Conservation (phyloP, 2,797 vertebrate species). For the Platyrinchus mystaceus region DNA sequence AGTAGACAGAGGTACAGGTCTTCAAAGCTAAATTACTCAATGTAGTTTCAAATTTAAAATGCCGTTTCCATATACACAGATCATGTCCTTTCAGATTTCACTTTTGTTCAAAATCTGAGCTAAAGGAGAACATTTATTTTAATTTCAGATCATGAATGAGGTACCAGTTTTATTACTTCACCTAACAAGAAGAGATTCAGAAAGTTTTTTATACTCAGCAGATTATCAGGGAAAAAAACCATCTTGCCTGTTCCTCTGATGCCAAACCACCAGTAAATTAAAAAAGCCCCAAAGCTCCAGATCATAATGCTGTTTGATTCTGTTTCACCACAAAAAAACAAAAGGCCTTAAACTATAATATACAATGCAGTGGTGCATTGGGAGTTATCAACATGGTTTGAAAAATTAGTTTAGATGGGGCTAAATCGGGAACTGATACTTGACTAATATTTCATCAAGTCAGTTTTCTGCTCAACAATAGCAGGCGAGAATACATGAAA, state of each 20-base stretch:
- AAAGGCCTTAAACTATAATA: neutral
- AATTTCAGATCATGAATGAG: neutral
- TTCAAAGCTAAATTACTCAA: neutral
- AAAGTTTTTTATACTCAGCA: neutral
- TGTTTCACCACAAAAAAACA: neutral
- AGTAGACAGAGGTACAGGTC: neutral
- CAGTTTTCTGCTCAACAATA: slow-evolving; percentile 1
- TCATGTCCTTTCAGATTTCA: neutral
- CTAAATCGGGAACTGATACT: slow-evolving; percentile 7
- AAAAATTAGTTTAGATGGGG: slow-evolving; percentile 35
- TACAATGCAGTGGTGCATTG: neutral
- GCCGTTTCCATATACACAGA: neutral
- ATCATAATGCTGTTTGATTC: neutral
- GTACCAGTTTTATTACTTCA: neutral
- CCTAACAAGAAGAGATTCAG: neutral
- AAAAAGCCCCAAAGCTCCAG: neutral
- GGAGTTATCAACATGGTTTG: neutral
- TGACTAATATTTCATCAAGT: slow-evolving; percentile 5
- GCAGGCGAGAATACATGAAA: neutral
- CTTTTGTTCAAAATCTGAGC: neutral
- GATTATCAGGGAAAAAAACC: neutral
- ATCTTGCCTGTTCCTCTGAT: neutral
- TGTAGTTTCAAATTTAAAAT: neutral
- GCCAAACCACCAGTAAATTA: neutral
- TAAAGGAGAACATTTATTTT: neutral